These are phyloP conservation scores for Sebastiscus tertius DNA, from an alignment of 2,797 vertebrate species.

Conservation along the genomic window DNA sequence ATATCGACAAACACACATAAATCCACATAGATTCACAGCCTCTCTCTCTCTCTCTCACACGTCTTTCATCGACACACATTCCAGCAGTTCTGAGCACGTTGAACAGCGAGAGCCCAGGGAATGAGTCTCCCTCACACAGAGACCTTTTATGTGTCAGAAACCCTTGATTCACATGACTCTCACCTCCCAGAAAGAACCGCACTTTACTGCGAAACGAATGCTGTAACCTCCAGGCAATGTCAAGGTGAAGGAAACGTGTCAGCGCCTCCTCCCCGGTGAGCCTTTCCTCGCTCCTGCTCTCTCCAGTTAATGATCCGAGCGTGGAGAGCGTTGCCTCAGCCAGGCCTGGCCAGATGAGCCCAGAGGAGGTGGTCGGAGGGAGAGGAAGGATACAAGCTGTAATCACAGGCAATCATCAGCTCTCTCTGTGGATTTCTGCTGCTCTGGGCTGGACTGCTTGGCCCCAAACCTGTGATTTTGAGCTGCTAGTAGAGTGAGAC, in stretches of 20 bases:
- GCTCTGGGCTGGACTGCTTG: constrained; percentile 43
- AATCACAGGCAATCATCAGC: constrained; percentile 81
- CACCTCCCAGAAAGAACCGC: constrained; percentile 46
- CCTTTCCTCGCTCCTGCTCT: constrained; percentile 50
- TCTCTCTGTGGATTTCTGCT: constrained; percentile 59
- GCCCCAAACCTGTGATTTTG: constrained; percentile 66
- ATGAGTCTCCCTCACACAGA: constrained; percentile 35
- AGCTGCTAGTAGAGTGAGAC: constrained; percentile 43
- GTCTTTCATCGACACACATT: constrained; percentile 42
- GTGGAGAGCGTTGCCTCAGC: constrained; percentile 53
- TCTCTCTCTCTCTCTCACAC: constrained; percentile 3
- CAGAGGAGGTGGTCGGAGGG: constrained; percentile 55
- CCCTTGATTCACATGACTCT: constrained; percentile 63
- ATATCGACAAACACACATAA: constrained; percentile 8
- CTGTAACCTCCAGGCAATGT: constrained; percentile 76
- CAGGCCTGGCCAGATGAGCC: constrained; percentile 67
- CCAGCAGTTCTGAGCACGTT: constrained; percentile 37
- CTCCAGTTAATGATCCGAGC: constrained; percentile 72
- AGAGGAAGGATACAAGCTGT: constrained; percentile 56
- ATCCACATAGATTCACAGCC: constrained; percentile 6
- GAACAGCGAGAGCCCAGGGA: constrained; percentile 42
- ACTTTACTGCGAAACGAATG: constrained; percentile 58
- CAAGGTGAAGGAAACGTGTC: constrained; percentile 79
- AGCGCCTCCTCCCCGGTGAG: constrained; percentile 58
- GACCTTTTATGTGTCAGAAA: constrained; percentile 59